Evolutionary conservation across 64 coral and sea anemone genomes (phyloP).

Genomic region (Astreopora myriophthalma): DNA sequence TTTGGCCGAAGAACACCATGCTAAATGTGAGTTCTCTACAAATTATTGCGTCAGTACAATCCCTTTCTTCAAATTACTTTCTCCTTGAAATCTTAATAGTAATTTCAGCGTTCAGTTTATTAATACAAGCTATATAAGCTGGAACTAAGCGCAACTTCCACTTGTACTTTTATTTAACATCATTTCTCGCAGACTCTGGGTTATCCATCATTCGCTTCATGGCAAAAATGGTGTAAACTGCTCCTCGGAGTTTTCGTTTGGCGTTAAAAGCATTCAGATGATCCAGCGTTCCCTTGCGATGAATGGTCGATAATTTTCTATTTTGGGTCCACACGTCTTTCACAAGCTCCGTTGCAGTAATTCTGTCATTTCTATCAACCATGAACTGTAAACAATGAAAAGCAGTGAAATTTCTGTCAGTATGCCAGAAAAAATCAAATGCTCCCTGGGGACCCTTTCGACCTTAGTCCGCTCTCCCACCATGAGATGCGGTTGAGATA

Average conservation of each 20-base stretch:
- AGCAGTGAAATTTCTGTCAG: background rate
- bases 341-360: constrained; percentile 49
- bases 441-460: no score
- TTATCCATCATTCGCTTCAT: constrained; percentile 66
- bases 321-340: constrained; percentile 68
- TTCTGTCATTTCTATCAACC: constrained; percentile 60
- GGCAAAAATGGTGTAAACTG: constrained; percentile 76
- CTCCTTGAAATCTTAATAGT: no score
- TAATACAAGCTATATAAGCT: background rate
- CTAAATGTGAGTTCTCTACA: no score
- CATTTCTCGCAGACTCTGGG: constrained; percentile 15
- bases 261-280: constrained; percentile 71
- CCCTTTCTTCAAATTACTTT: no score
- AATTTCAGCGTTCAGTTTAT: background rate
- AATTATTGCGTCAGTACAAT: no score
- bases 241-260: constrained; percentile 73
- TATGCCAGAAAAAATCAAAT: no score
- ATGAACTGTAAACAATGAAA: constrained; percentile 34
- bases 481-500: no score
- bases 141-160: background rate
- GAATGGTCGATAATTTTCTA: constrained; percentile 56
- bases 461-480: no score
- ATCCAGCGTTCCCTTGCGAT: constrained; percentile 79
- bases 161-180: background rate
- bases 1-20: no score